Evolutionary conservation across 2,113 vertebrate species (phyloP).

Genomic region (Fulica atra): DNA sequence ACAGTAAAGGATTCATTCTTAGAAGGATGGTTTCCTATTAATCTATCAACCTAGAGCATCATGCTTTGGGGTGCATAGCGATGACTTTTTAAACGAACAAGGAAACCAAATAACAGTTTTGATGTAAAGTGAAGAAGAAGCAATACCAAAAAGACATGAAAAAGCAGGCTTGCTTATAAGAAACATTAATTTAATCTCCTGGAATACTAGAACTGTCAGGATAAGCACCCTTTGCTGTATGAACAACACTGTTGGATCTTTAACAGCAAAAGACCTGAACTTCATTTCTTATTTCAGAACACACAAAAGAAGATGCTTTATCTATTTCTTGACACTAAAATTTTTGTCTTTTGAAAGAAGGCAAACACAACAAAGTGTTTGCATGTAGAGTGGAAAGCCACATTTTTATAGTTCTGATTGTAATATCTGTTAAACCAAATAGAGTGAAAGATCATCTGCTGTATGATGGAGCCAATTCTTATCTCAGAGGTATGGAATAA

Average conservation of each 20-base stretch:
- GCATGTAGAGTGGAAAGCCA: background rate
- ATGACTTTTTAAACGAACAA: background rate
- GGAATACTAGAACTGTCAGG: background rate
- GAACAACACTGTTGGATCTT: background rate
- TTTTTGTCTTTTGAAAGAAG: background rate
- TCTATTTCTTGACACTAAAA: background rate
- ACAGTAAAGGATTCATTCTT: background rate
- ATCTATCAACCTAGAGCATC: background rate
- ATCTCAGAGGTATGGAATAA: background rate
- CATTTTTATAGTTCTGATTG: background rate
- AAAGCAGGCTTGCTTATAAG: background rate
- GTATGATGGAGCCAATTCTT: background rate
- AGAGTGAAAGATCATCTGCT: background rate
- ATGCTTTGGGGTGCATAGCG: background rate
- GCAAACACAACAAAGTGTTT: background rate
- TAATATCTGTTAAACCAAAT: background rate
- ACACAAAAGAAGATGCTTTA: background rate
- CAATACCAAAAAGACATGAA: slow-evolving; percentile 18
- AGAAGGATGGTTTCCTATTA: background rate
- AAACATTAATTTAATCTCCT: background rate
- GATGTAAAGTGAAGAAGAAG: background rate
- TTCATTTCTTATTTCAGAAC: background rate
- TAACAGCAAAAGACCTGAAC: background rate
- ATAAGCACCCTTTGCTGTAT: background rate
- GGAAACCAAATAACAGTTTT: background rate